phyloP scores from a whole-genome alignment of 2,888 invertebrate species.

The Mechanitis messenoides region DNA sequence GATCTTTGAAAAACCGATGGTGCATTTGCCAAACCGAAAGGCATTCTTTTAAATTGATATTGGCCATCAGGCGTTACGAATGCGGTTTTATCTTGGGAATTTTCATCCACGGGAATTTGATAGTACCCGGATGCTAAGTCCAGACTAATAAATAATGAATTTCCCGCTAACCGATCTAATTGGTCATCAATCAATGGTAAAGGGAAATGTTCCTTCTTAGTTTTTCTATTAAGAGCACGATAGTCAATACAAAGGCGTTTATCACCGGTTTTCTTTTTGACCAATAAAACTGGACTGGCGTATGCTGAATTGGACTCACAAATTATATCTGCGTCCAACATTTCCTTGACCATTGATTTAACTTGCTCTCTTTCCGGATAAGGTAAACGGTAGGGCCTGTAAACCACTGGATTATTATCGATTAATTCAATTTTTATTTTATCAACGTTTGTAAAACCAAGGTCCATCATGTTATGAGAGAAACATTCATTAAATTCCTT shows the following conservation, averaged over 20 bases:
- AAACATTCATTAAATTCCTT: too few relatives aligned
- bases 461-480: too few relatives aligned
- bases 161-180: too few relatives aligned
- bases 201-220: too few relatives aligned
- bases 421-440: too few relatives aligned
- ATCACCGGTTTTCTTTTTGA: conserved; percentile 29
- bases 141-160: too few relatives aligned
- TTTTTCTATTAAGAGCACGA: too few relatives aligned
- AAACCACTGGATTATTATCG: conserved; percentile 10
- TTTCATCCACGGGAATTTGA: too few relatives aligned
- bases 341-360: conserved; percentile 27
- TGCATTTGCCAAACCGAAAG: conserved; percentile 48
- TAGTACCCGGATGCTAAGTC: too few relatives aligned
- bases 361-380: conserved; percentile 24
- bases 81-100: too few relatives aligned
- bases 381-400: conserved; percentile 30
- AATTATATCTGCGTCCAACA: conserved; percentile 24
- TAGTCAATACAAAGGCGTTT: conserved; percentile 25
- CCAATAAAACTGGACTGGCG: conserved; percentile 33
- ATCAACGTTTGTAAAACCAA: too few relatives aligned
- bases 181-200: too few relatives aligned
- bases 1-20: conserved; percentile 45
- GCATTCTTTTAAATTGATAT: conserved; percentile 44
- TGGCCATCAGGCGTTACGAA: conserved; percentile 34
- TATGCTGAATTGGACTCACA: conserved; percentile 30